These are phyloP conservation scores for Beris morrisii DNA, from an alignment of 2,888 invertebrate species.

Conservation along the genomic window DNA sequence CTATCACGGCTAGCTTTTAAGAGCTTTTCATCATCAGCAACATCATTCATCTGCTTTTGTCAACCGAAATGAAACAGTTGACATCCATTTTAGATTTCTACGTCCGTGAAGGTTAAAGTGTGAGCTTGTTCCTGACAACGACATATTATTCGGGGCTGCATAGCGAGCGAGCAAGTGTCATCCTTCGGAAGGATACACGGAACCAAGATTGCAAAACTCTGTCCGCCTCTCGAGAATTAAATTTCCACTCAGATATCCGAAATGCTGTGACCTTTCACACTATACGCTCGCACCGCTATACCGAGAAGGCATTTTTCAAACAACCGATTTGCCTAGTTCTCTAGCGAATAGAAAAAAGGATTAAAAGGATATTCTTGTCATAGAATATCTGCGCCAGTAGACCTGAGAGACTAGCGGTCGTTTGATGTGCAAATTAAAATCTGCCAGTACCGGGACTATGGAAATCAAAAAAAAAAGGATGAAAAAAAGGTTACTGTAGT, in stretches of 20 bases:
- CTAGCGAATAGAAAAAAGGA: conserved; percentile 24
- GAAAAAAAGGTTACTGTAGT: conserved; percentile 6
- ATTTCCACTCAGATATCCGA: not conserved
- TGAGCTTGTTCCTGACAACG: not conserved
- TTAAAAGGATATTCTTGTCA: conserved; percentile 37
- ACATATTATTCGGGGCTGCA: conserved; percentile 5
- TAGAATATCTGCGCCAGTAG: conserved; percentile 26
- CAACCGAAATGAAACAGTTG: conserved; percentile 29
- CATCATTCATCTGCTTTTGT: conserved; percentile 17
- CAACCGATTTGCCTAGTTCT: conserved; percentile 30
- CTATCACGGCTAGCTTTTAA: conserved; percentile 28
- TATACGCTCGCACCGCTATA: conserved; percentile 1
- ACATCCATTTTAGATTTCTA: conserved; percentile 6
- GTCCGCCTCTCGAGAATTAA: not conserved
- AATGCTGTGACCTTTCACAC: not conserved
- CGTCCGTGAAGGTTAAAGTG: not conserved
- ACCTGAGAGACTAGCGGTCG: conserved; percentile 28
- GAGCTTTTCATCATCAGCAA: conserved; percentile 26
- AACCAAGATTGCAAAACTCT: not conserved
- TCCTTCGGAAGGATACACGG: not conserved
- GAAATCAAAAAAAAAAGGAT: conserved; percentile 1
- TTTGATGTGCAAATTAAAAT: conserved; percentile 39
- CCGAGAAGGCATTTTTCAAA: conserved; percentile 23
- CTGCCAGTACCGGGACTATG: not conserved
- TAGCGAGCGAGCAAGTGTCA: not conserved